Evolutionary conservation across 2,113 vertebrate species (phyloP).

Genomic region (Urocolius indicus): DNA sequence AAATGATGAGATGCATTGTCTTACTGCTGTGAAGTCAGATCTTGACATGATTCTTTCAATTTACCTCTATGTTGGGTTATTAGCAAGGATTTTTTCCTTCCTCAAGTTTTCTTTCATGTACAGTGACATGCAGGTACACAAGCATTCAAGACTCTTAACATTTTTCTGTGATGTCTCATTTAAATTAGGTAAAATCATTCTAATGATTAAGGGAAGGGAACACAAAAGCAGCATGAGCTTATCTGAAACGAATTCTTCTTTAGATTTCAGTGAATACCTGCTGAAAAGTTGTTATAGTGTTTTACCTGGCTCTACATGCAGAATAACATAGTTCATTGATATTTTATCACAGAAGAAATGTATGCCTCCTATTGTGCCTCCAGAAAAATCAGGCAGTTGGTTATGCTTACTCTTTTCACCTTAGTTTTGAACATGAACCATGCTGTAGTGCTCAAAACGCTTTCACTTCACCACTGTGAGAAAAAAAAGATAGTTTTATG

Average conservation of each 20-base stretch:
- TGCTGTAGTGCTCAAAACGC: neutral
- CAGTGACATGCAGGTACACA: constrained; percentile 44
- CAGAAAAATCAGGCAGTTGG: neutral
- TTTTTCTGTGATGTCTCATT: constrained; percentile 52
- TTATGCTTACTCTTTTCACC: neutral
- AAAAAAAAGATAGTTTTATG: neutral
- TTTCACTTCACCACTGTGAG: neutral
- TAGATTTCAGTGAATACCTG: constrained; percentile 4
- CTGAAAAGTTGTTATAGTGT: constrained; percentile 36
- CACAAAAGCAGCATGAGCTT: constrained; percentile 53
- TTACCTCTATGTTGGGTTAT: constrained; percentile 1
- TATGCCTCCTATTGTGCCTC: constrained; percentile 35
- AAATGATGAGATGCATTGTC: constrained; percentile 33
- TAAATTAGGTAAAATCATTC: constrained; percentile 43
- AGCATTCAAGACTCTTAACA: constrained; percentile 3
- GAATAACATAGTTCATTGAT: constrained; percentile 44
- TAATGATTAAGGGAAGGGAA: constrained; percentile 38
- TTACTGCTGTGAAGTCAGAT: constrained; percentile 43
- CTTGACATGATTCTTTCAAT: constrained; percentile 33
- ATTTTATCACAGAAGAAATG: constrained; percentile 51
- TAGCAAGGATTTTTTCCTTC: neutral
- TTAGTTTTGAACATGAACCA: neutral
- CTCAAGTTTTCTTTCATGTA: constrained; percentile 46
- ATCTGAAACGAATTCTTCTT: constrained; percentile 31
- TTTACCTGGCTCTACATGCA: constrained; percentile 34